Conservation (phyloP, 2,888 invertebrate genomes). For the Heliconius aoede region DNA sequence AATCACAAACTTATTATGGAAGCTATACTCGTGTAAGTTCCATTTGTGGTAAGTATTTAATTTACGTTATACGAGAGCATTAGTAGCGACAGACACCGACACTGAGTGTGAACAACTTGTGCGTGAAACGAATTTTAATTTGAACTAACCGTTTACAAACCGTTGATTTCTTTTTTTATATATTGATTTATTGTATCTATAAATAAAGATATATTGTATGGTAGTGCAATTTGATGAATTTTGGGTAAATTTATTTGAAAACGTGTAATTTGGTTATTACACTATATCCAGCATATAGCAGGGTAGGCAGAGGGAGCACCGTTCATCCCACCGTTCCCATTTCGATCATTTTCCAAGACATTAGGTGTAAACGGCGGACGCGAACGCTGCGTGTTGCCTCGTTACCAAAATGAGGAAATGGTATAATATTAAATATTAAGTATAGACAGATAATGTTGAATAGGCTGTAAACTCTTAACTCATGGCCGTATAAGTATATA, state of each 20-base stretch:
- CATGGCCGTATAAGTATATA: slow-evolving; percentile 39
- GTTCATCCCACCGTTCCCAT: too few species aligned
- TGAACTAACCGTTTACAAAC: slow-evolving; percentile 48
- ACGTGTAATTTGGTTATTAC: too few species aligned
- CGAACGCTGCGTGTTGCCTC: too few species aligned
- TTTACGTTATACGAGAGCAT: background rate
- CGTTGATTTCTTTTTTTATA: slow-evolving; percentile 26
- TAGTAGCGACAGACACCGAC: slow-evolving; percentile 55
- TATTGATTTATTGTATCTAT: background rate
- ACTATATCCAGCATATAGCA: too few species aligned
- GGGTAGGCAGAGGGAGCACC: too few species aligned
- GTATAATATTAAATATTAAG: background rate
- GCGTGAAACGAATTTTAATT: slow-evolving; percentile 69
- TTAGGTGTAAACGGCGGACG: too few species aligned
- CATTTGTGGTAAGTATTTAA: background rate
- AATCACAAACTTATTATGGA: background rate
- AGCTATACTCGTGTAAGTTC: background rate
- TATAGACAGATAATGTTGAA: background rate
- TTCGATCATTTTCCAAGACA: too few species aligned
- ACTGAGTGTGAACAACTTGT: slow-evolving; percentile 57
- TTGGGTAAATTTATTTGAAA: too few species aligned
- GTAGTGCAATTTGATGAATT: too few species aligned
- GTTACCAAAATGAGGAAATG: too few species aligned
- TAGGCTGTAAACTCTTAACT: slow-evolving; percentile 14
- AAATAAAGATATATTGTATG: background rate